Percentiles rank a stretch among this genome's conserved stretches.
phyloP scores from a whole-genome alignment of 2,113 vertebrate species.

The Elachura formosa region DNA sequence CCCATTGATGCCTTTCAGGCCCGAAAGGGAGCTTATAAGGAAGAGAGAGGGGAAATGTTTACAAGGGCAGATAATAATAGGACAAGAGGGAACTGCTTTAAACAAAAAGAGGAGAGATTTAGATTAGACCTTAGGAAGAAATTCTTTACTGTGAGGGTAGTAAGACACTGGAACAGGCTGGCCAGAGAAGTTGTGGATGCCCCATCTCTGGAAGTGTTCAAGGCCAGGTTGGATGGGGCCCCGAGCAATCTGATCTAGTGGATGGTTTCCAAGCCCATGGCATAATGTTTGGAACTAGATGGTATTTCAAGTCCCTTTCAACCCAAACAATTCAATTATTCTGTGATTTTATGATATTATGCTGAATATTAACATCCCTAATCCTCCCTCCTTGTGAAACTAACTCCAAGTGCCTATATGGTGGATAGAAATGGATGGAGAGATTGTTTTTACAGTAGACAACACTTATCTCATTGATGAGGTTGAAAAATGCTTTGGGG shows the following conservation, averaged over 20 bases:
- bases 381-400: not conserved
- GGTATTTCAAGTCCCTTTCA: not conserved
- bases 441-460: not conserved
- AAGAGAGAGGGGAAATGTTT: not conserved
- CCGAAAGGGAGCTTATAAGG: not conserved
- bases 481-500: not conserved
- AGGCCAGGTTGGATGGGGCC: not conserved
- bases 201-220: not conserved
- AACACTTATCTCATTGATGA: not conserved
- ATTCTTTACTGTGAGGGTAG: not conserved
- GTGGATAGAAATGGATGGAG: not conserved
- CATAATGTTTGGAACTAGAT: not conserved
- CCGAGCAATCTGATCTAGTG: not conserved
- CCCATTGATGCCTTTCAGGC: not conserved
- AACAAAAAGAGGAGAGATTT: not conserved
- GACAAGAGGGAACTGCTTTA: not conserved
- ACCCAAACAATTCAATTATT: not conserved
- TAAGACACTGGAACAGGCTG: not conserved
- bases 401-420: not conserved
- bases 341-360: not conserved
- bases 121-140: not conserved
- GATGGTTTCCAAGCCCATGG: rapidly evolving
- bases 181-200: not conserved
- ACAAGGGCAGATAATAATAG: not conserved
- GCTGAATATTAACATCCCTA: not conserved